A percentile compares a stretch with the other conserved stretches of the same genome.
Conservation (phyloP, 2,888 invertebrate genomes). For the Elegia similella region DNA sequence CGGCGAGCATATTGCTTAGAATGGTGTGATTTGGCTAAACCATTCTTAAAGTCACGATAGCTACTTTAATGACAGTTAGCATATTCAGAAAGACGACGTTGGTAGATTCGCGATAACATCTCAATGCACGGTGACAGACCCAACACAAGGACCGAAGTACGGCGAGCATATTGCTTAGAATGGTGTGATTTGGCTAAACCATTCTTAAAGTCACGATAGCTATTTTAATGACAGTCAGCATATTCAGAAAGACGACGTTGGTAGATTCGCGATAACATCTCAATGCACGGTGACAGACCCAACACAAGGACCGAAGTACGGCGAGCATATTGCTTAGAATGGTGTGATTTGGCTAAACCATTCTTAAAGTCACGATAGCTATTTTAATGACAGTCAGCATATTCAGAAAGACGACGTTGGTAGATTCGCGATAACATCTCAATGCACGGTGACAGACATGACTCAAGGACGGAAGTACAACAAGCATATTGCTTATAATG, state of each 20-base stretch:
- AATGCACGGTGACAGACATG: conserved; percentile 37
- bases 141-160: conserved; percentile 22
- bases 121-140: conserved; percentile 44
- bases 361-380: no score
- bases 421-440: conserved; percentile 59
- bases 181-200: not conserved
- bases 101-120: conserved; percentile 73
- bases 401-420: conserved; percentile 78
- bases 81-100: conserved; percentile 75
- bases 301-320: conserved; percentile 20
- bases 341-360: not conserved
- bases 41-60: no score
- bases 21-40: not conserved
- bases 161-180: conserved; percentile 27
- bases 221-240: conserved; percentile 66
- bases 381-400: conserved; percentile 61
- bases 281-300: conserved; percentile 25
- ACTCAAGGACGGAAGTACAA: conserved; percentile 22
- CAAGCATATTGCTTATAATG: conserved; percentile 26
- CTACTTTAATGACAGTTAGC: conserved; percentile 54
- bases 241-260: conserved; percentile 77
- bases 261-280: conserved; percentile 71
- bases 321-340: conserved; percentile 28
- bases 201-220: no score
- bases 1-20: conserved; percentile 27